phyloP scores from a whole-genome alignment of 2,113 vertebrate species.

The Lota lota region DNA sequence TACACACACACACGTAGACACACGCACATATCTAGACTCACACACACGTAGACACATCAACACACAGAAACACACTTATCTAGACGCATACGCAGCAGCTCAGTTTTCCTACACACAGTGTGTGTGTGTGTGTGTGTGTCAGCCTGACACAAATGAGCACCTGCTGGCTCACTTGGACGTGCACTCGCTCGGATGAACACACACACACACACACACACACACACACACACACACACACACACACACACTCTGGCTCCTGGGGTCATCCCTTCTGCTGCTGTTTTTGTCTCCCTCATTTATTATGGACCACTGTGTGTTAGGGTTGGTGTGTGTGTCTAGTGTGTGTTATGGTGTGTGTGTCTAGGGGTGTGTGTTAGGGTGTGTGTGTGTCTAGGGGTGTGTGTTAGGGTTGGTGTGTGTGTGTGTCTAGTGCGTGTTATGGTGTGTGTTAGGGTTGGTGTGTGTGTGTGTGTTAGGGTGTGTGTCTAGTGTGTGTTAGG shows the following conservation, averaged over 20 bases:
- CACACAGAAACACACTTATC: constrained; percentile 35
- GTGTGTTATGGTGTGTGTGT: not conserved
- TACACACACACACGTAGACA: constrained; percentile 4
- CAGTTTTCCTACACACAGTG: not conserved
- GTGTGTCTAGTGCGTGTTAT: constrained; percentile 23
- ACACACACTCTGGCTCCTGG: constrained; percentile 64
- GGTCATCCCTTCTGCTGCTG: constrained; percentile 68
- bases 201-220: constrained; percentile 1
- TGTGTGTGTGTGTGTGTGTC: not conserved
- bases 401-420: constrained; percentile 17
- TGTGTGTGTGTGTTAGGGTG: constrained; percentile 3
- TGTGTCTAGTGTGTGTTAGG: not conserved
- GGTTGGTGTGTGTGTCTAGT: constrained; percentile 7
- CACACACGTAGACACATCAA: constrained; percentile 43
- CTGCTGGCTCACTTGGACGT: constrained; percentile 52
- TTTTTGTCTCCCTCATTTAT: constrained; percentile 57
- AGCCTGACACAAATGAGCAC: constrained; percentile 52
- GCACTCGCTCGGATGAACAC: not conserved
- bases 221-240: constrained; percentile 14
- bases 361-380: constrained; percentile 11
- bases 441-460: constrained; percentile 15
- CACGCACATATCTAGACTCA: constrained; percentile 39
- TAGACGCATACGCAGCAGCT: no score
- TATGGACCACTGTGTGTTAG: constrained; percentile 30
- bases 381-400: constrained; percentile 1